These are phyloP conservation scores for Ptiloglossa arizonensis DNA, from an alignment of 1,140 invertebrate species.

Conservation along the genomic window DNA sequence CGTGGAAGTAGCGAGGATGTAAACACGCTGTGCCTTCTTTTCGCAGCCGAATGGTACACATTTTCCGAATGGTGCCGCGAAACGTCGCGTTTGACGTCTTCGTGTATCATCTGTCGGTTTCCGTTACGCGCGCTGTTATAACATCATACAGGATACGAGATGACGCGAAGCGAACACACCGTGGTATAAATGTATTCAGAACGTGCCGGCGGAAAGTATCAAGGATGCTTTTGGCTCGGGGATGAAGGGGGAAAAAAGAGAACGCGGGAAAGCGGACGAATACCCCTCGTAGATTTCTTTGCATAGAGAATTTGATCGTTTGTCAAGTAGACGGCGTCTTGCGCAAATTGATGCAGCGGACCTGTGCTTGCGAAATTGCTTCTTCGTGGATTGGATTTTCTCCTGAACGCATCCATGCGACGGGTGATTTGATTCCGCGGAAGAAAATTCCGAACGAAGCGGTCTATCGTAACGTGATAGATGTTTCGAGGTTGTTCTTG, in stretches of 20 bases:
- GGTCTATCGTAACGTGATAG: conserved; percentile 9
- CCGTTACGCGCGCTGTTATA: conserved; percentile 72
- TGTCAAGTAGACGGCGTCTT: conserved; percentile 79
- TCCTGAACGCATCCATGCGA: conserved; percentile 1
- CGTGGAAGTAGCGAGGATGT: no score
- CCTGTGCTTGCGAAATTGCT: conserved; percentile 74
- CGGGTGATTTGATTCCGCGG: conserved; percentile 16
- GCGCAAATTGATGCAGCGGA: conserved; percentile 73
- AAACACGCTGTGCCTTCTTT: background rate
- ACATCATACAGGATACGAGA: conserved; percentile 70
- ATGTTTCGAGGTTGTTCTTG: conserved; percentile 3
- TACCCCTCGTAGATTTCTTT: conserved; percentile 72
- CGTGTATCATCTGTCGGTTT: conserved; percentile 78
- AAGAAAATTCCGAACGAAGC: conserved; percentile 17
- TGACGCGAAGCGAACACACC: conserved; percentile 53
- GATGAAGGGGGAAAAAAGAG: conserved; percentile 12
- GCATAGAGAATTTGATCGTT: conserved; percentile 78
- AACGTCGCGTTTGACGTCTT: conserved; percentile 72
- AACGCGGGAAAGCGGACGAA: conserved; percentile 20
- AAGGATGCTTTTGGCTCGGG: conserved; percentile 36
- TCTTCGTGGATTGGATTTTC: conserved; percentile 56
- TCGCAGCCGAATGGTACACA: conserved; percentile 14
- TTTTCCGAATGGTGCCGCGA: conserved; percentile 52
- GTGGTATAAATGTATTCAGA: conserved; percentile 75
- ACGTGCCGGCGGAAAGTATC: conserved; percentile 58